Percentiles rank a stretch among this genome's conserved stretches.
Evolutionary conservation across 2,797 vertebrate species (phyloP).

Genomic region (Acrocephalus scirpaceus): DNA sequence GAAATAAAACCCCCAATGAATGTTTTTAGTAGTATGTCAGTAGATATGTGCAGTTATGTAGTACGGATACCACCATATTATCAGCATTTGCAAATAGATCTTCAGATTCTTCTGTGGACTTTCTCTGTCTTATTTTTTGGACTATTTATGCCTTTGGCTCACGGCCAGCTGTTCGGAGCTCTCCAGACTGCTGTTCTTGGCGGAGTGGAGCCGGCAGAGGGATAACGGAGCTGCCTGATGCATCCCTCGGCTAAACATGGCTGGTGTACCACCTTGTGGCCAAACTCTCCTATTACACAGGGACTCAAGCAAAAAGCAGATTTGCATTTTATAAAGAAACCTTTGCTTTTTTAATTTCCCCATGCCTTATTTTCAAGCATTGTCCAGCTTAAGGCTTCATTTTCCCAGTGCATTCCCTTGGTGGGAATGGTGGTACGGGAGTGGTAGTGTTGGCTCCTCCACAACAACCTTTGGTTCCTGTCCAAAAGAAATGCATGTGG

Average conservation of each 20-base stretch:
- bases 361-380: background rate
- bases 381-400: background rate
- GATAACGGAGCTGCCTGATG: constrained; percentile 74
- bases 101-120: background rate
- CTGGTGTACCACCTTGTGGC: constrained; percentile 93
- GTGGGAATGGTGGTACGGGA: background rate
- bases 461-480: background rate
- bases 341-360: background rate
- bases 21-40: background rate
- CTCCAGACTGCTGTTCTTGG: constrained; percentile 80
- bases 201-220: constrained; percentile 78
- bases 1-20: background rate
- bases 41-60: rapidly evolving
- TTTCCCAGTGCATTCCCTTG: background rate
- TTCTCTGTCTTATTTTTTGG: background rate
- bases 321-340: background rate
- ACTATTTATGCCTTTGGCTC: constrained; percentile 48
- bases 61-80: background rate
- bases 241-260: constrained; percentile 83
- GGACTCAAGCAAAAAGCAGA: constrained; percentile 38
- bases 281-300: constrained; percentile 85
- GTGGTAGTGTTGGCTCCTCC: background rate
- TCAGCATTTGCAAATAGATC: background rate
- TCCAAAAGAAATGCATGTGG: background rate
- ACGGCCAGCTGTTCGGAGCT: constrained; percentile 77